phyloP scores from a whole-genome alignment of 2,888 invertebrate genomes.

The Phaonia tiefii region DNA sequence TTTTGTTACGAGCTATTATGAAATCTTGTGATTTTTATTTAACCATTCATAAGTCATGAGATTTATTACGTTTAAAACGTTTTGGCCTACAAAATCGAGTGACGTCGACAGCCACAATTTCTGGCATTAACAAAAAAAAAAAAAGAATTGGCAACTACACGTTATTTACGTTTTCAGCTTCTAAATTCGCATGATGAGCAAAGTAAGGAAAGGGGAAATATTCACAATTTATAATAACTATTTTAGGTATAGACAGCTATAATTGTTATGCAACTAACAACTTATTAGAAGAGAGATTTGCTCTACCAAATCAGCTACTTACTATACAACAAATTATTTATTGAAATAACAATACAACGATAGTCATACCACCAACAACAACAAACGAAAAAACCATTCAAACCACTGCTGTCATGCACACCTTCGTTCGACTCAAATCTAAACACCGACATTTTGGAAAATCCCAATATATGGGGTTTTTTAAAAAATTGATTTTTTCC shows the following conservation, averaged over 20 bases:
- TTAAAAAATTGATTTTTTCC: constrained; percentile 29
- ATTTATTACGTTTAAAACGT: constrained; percentile 2
- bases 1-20: not conserved
- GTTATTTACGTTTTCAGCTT: not conserved
- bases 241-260: not conserved
- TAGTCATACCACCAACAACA: constrained; percentile 23
- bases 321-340: constrained; percentile 10
- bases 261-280: constrained; percentile 12
- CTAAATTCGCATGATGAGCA: constrained; percentile 6
- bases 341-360: constrained; percentile 17
- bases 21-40: constrained; percentile 35
- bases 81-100: not conserved
- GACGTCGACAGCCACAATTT: not conserved
- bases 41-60: not conserved
- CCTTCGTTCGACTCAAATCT: too few species aligned
- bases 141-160: not conserved
- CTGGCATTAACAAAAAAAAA: too few species aligned
- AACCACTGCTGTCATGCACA: constrained; percentile 25
- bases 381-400: not conserved
- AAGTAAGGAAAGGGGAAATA: not conserved
- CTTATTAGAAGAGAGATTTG: constrained; percentile 4
- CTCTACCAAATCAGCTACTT: constrained; percentile 20
- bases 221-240: not conserved
- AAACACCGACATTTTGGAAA: constrained; percentile 58
- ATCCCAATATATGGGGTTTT: constrained; percentile 64